Conservation (phyloP, 2,797 vertebrate species). For the Cryptoprocta ferox region DNA sequence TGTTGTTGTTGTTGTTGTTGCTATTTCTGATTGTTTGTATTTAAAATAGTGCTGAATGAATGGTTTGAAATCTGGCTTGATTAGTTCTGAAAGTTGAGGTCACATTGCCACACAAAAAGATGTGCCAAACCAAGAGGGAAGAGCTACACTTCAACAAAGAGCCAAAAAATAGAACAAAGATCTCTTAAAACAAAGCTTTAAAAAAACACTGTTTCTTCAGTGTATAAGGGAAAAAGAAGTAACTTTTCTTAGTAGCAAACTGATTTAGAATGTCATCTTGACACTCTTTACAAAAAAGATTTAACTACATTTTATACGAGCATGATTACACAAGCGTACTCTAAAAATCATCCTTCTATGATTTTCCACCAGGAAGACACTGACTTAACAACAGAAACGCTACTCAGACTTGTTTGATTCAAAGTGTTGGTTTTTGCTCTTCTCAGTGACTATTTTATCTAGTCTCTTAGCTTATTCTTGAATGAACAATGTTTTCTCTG, state of each 20-base stretch:
- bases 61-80: neutral
- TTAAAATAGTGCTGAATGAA: neutral
- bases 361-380: neutral
- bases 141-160: neutral
- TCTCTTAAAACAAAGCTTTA: neutral
- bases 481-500: constrained; percentile 58
- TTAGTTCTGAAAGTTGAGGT: neutral
- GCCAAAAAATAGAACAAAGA: neutral
- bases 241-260: neutral
- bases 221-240: neutral
- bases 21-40: too few relatives aligned
- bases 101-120: neutral
- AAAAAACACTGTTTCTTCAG: neutral
- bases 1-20: neutral
- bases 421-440: constrained; percentile 12
- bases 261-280: neutral
- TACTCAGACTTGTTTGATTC: neutral
- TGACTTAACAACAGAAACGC: constrained; percentile 22
- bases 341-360: neutral
- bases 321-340: neutral
- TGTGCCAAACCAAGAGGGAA: neutral
- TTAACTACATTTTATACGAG: neutral
- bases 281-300: neutral
- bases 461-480: constrained; percentile 22
- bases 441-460: constrained; percentile 9